Conservation (phyloP, 2,797 vertebrate genomes). For the Sebastes ruberrimus region DNA sequence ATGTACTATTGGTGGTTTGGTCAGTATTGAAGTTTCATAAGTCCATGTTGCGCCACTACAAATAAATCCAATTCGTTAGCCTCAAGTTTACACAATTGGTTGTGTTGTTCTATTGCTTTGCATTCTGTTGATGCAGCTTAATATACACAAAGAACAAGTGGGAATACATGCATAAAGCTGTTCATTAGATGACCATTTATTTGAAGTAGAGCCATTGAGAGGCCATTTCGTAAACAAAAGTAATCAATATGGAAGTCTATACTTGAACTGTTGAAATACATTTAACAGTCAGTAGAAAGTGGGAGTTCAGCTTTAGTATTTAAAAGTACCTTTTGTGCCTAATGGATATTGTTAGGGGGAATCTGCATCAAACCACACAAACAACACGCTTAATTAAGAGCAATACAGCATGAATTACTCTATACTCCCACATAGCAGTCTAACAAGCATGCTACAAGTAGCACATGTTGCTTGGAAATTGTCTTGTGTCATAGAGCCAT, state of each 20-base stretch:
- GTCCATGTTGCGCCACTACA: background rate
- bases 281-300: background rate
- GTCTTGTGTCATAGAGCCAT: background rate
- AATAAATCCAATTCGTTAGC: conserved; percentile 10
- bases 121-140: background rate
- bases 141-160: background rate
- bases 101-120: background rate
- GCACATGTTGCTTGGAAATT: background rate
- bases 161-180: background rate
- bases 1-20: background rate
- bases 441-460: background rate
- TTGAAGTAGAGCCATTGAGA: background rate
- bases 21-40: conserved; percentile 8
- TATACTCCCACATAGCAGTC: background rate
- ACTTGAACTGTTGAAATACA: background rate
- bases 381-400: background rate
- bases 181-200: background rate
- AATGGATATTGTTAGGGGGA: background rate
- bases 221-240: background rate
- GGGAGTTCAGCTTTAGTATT: background rate
- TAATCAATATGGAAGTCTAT: conserved; percentile 1
- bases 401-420: background rate
- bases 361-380: background rate
- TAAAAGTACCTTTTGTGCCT: background rate
- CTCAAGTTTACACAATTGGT: background rate